Evolutionary conservation across 2,888 invertebrate species (phyloP), one percentile per base, ranked within the genome.

Genomic region (Polyploca ridens): DNA sequence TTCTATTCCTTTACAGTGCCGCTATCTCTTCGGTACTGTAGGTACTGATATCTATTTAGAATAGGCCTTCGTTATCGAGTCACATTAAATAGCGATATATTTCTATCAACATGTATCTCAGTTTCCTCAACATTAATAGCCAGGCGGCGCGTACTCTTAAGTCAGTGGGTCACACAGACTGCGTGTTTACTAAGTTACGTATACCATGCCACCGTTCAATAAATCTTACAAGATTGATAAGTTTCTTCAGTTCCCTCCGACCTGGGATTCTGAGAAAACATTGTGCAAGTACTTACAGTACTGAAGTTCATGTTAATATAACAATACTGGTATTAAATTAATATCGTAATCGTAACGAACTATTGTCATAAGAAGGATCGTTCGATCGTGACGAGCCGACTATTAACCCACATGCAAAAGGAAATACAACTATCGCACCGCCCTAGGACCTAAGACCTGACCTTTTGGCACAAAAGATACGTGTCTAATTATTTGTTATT

Each of bases 381-480:
- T 54, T 3, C 54, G 54, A 54, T 54, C 54, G 49, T 49, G n/a
- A 41, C 60, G 61, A 72, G 64, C 68, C 65, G 64, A 75, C 75
- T 78, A 81, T 83, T 90, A 86, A 90, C 90, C 91, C 78, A 90
- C 73, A 85, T 90, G 81, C 78, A 83, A 80, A 77, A 83, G 82
- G 80, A 80, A 84, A 83, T 77, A 75, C 70, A 75, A 74, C 81
- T 90, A 90, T 90, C 89, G 69, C 74, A 65, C 54, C 79, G 85
- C 84, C 85, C 81, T 71, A 79, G 77, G 86, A 88, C 90, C 89
- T 86, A 77, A 84, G 87, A 84, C 86, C 27, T 27, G 27, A 2
- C 86, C 81, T 77, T 70, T 57, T 69, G 74, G 75, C 71, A 76
- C 71, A 54, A 41, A 62, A 74, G 90, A 90, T 91, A 91, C 27